Evolutionary conservation across 2,113 vertebrate genomes (phyloP), one percentile per base, ranked within the genome.

Genomic region (Genyomyrus donnyi): DNA sequence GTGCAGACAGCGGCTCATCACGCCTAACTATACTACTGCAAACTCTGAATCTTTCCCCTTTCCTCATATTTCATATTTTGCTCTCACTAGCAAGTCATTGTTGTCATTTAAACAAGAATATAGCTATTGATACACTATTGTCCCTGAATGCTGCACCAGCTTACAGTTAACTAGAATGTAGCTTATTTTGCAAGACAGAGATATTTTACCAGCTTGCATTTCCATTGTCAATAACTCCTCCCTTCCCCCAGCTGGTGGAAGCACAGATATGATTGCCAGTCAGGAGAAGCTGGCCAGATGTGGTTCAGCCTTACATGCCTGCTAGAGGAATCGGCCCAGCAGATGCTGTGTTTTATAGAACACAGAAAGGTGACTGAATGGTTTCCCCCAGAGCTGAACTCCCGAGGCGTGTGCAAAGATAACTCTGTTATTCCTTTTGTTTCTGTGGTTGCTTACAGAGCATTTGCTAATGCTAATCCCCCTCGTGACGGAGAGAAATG

Each of bases 391-490:
- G 83, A 45, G 21, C 19, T 24, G 45, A 39, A 24, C 53, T 62
- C 35, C 31, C 2, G 21, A n/a, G 24, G 45, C 21, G 3, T 21
- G 45, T 48, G 62, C 49, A 74, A 83, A 53, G 62, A 88, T 27
- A 31, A 31, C 42, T 88, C 35, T 74, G 46, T 87, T n/a, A 46
- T 77, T 45, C 85, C 50, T 21, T 49, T 90, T 62, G 42, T 84
- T 85, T 90, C 13, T 46, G 45, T 19, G 27, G 31, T 48, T 53
- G 21, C 85, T 88, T 80, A 80, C 62, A 56, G 85, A 88, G 87
- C 35, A 88, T 90, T 87, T 80, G 66, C 49, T 90, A 70, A 56
- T 77, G 85, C 89, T 87, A 90, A 90, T 90, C 85, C 85, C 31
- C 31, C 49, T 80, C 27, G n/a, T 56, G 62, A 88, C 42, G 85